Percentiles rank a stretch among this genome's conserved stretches.
These are phyloP conservation scores for Ageneiosus marmoratus DNA, from an alignment of 2,113 vertebrate genomes.

Conservation along the genomic window DNA sequence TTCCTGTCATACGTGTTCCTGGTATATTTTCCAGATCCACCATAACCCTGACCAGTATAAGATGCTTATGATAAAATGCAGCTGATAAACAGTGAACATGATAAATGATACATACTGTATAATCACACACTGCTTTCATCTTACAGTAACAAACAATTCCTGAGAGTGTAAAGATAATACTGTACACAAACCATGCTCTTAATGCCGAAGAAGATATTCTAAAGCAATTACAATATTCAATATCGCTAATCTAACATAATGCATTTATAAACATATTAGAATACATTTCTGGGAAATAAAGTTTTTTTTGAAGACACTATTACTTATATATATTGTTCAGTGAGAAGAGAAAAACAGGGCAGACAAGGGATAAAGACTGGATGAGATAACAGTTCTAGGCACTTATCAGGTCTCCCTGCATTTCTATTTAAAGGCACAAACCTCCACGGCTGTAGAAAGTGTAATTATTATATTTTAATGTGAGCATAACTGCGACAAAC, in stretches of 20 bases:
- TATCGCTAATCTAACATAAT: neutral
- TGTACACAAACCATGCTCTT: neutral
- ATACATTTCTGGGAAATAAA: neutral
- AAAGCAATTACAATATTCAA: neutral
- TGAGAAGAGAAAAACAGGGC: neutral
- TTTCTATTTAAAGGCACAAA: constrained; percentile 17
- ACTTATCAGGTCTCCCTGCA: neutral
- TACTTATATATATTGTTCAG: neutral
- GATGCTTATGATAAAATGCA: neutral
- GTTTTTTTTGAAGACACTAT: neutral
- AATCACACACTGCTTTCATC: neutral
- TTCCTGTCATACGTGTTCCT: neutral
- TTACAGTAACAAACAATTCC: neutral
- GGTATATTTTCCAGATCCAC: neutral
- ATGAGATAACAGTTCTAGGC: neutral
- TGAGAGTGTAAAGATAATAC: neutral
- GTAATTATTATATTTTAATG: constrained; percentile 47
- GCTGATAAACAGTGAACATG: neutral
- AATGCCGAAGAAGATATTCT: neutral
- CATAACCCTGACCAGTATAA: neutral
- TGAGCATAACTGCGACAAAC: constrained; percentile 28
- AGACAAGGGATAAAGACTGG: neutral
- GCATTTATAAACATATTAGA: neutral
- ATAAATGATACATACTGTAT: too few species aligned
- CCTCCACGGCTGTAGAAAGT: constrained; percentile 16